These are phyloP conservation scores for Arvicanthis niloticus DNA, from an alignment of 2,113 vertebrate genomes.

Conservation along the genomic window DNA sequence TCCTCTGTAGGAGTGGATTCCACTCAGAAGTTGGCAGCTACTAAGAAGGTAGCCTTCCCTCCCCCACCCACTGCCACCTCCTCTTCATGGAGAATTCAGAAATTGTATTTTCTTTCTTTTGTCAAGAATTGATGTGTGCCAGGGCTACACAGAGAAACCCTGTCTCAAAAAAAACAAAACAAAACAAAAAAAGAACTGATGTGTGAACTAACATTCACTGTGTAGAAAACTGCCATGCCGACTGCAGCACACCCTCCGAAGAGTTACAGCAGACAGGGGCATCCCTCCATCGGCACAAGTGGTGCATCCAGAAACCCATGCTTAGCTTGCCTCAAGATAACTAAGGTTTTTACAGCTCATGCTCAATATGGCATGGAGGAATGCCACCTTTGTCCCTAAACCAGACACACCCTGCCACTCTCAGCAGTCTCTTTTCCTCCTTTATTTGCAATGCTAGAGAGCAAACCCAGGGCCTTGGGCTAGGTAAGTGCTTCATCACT, in stretches of 20 bases:
- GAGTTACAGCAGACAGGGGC: not conserved
- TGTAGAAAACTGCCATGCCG: conserved; percentile 18
- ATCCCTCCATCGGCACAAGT: not conserved
- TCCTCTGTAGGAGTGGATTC: not conserved
- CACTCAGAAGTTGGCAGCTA: not conserved
- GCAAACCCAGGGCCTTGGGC: not conserved
- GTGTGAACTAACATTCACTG: not conserved
- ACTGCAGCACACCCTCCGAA: not conserved
- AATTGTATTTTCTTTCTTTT: conserved; percentile 8
- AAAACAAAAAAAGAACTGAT: not conserved
- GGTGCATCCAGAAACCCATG: conserved; percentile 9
- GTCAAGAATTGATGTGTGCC: not conserved
- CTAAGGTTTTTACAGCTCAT: not conserved
- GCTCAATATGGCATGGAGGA: conserved; percentile 11
- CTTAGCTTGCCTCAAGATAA: conserved; percentile 6
- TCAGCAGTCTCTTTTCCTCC: not conserved
- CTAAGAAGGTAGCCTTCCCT: not conserved
- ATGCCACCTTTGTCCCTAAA: conserved; percentile 69
- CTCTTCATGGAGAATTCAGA: not conserved
- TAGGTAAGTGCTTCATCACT: not conserved
- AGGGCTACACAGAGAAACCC: too few relatives aligned
- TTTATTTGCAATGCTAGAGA: not conserved
- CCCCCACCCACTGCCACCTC: not conserved
- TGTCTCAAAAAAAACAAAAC: too few relatives aligned
- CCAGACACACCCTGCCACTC: conserved; percentile 25